Base-by-base conservation (phyloP, 2,888 invertebrate genomes). In the Lasius platythorax region DNA sequence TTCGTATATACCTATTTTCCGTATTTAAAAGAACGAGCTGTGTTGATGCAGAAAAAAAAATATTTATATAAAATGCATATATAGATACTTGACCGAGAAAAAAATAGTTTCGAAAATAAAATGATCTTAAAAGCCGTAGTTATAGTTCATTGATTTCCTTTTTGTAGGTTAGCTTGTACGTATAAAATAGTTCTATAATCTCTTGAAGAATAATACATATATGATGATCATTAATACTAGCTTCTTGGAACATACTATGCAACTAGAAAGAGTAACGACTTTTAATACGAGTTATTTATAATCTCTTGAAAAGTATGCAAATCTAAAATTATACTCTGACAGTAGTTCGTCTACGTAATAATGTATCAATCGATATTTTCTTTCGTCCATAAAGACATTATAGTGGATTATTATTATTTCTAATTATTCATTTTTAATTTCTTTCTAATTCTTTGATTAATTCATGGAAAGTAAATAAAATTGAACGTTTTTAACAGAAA, bases 161-260 rank as follows among this genome's bases (percentile, higher is more conserved):
- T 75, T 64, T 46, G 30, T 46, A 75, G 75, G 75, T 75, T 75
- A 74, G 8, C 4, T 18, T 23, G 12, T 23, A 43, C 2, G 11
- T 40, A 11, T 58, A 40, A 73, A 73, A 58, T 73, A 73, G 12
- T 61, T 28, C 6, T 18, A 28, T 73, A 9, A 73, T 18, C 2
- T 73, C 28, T 40, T 3, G 3, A 23, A 12, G 11, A n/a, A 73
- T 3, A 28, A 61, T 61, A 18, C n/a, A 30, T 23, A 28, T 18
- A 40, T 53, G 8, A 3, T 73, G 0, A 73, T 3, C 0, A 58
- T 68, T 43, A 73, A 58, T 58, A 64, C 18, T 18, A 33, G 18
- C 3, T 28, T 23, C 11, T 23, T 33, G 15, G 18, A n/a, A n/a
- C 1, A 53, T n/a, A n/a, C n/a, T 9, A 46, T 37, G 43, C 5